Percentiles rank a stretch among this genome's conserved stretches.
These are phyloP conservation scores for Elysia chlorotica DNA, from an alignment of 1,140 invertebrate species.

Conservation along the genomic window DNA sequence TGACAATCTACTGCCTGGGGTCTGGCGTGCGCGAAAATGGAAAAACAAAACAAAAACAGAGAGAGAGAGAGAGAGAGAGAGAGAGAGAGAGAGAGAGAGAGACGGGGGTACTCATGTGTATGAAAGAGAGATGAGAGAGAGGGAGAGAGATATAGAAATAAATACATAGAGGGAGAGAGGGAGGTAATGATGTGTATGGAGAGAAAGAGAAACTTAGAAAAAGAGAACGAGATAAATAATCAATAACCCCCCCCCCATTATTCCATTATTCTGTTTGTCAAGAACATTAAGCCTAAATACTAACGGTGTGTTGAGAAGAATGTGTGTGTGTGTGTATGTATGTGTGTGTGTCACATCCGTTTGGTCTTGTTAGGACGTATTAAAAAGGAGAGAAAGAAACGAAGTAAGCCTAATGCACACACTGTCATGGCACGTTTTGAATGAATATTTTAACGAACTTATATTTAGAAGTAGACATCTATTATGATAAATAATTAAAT, in stretches of 20 bases:
- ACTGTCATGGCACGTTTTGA: not conserved
- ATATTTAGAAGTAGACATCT: too few species aligned
- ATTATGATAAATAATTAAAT: not conserved
- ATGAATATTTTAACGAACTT: too few species aligned
- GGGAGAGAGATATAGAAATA: not conserved
- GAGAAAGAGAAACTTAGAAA: not conserved
- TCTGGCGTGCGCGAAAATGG: not conserved
- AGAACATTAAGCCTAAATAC: not conserved
- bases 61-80: slow-evolving; percentile 2
- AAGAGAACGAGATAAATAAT: not conserved
- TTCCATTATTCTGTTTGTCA: not conserved
- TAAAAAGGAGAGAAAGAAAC: not conserved
- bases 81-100: not conserved
- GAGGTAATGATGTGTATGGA: not conserved
- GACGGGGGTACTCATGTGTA: not conserved
- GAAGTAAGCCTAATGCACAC: not conserved
- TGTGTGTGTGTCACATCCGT: not conserved
- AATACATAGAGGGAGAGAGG: not conserved
- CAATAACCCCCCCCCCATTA: not conserved
- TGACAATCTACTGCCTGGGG: too few species aligned
- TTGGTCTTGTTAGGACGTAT: not conserved
- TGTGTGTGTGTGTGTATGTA: not conserved
- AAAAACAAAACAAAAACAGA: not conserved
- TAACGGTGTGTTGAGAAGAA: not conserved
- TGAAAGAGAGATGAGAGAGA: not conserved